These are phyloP conservation scores for Amblyjoppa fuscipennis DNA, from an alignment of 2,888 invertebrate genomes.

Conservation along the genomic window DNA sequence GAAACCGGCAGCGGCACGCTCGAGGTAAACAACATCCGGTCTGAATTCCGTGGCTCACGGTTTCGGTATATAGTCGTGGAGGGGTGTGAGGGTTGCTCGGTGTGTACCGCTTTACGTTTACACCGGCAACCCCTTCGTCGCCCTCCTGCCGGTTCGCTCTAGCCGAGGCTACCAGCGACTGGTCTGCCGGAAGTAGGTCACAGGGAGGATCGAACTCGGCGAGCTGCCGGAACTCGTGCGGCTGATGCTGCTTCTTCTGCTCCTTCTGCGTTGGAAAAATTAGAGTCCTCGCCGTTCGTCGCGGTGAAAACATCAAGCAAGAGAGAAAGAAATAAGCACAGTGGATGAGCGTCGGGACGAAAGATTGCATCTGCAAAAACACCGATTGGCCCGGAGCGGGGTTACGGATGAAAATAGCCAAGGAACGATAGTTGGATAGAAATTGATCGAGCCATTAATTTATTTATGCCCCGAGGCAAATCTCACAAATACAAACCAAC, in stretches of 20 bases:
- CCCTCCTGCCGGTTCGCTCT: constrained; percentile 8
- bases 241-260: constrained; percentile 30
- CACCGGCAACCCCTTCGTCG: constrained; percentile 19
- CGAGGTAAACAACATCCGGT: constrained; percentile 70
- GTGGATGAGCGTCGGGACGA: constrained; percentile 8
- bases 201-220: constrained; percentile 64
- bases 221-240: constrained; percentile 44
- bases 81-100: constrained; percentile 17
- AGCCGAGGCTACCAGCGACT: constrained; percentile 48
- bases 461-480: constrained; percentile 11
- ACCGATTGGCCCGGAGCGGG: constrained; percentile 61
- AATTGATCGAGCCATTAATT: constrained; percentile 37
- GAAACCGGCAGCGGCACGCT: constrained; percentile 39
- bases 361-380: constrained; percentile 68
- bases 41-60: constrained; percentile 40
- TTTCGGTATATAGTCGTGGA: constrained; percentile 18
- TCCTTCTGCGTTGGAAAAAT: constrained; percentile 65
- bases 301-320: constrained; percentile 50
- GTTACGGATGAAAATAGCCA: neutral
- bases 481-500: neutral
- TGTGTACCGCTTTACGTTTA: constrained; percentile 48
- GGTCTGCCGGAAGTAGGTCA: constrained; percentile 64
- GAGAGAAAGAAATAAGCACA: constrained; percentile 46
- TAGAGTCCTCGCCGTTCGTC: constrained; percentile 62
- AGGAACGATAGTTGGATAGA: neutral